Evolutionary conservation across 1,140 invertebrate species (phyloP), one percentile per base, ranked within the genome.

Genomic region (Holotrichia oblita): DNA sequence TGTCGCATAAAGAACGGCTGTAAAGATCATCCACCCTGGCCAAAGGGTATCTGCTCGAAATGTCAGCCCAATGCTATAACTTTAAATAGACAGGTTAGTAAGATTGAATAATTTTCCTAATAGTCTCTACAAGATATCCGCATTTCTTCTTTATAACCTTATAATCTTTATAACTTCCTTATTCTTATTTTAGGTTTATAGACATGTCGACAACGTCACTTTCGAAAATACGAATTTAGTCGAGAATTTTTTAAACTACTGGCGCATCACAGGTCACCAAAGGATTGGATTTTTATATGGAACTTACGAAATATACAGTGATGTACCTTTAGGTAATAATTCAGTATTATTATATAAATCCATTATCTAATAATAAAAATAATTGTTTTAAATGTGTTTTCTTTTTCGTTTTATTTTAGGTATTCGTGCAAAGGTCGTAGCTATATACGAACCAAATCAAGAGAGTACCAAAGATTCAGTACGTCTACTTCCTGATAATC

Each of bases 361-460:
- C n/a, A n/a, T n/a, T n/a, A n/a, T n/a, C n/a, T 34, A 34, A 1
- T 34, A 4, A 34, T 34, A 34, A 34, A 34, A 34, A 34, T 34
- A 34, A 34, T 34, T 34, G 27, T 34, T 1, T 34, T 34, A 34
- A 34, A 34, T n/a, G n/a, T n/a, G n/a, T n/a, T n/a, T n/a, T n/a
- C 73, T 78, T 27, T 73, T 40, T 40, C 40, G 14, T 42, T 41
- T 20, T 12, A 3, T 83, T 85, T 73, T 80, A 89, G 90, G 93
- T 78, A 98, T 99, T 79, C 93, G 93, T 86, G 97, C 98, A 59
- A 94, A 93, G 80, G 97, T 99, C 41, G 92, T 94, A 24, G 98
- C 98, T 74, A 98, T 99, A 81, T 99, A 99, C 88, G 99, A 99
- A 89, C 99, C 99, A 59, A 97, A 98, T 24, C 98, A 99, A 89